These are phyloP conservation scores for Liposcelis brunnea DNA, from an alignment of 2,888 invertebrate species.

Conservation along the genomic window DNA sequence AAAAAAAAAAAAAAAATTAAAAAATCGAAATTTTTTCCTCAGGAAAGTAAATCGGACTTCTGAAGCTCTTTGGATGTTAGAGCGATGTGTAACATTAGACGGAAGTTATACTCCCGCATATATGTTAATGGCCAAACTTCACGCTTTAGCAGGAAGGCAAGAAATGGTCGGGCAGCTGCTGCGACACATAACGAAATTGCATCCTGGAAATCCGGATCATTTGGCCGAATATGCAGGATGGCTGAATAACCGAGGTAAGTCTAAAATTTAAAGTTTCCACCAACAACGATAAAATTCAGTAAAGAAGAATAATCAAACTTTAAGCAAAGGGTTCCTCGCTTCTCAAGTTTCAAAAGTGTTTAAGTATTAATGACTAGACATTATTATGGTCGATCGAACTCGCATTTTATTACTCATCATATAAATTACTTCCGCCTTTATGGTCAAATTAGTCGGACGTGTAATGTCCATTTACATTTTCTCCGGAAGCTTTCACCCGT, in stretches of 20 bases:
- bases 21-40: too few species aligned
- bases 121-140: constrained; percentile 43
- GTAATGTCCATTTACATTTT: not conserved
- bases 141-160: constrained; percentile 31
- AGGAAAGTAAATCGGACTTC: constrained; percentile 47
- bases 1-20: too few species aligned
- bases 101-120: constrained; percentile 52
- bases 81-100: constrained; percentile 46
- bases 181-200: constrained; percentile 43
- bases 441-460: too few species aligned
- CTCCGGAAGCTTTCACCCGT: too few species aligned
- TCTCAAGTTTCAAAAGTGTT: too few species aligned
- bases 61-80: constrained; percentile 48
- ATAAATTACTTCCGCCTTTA: too few species aligned
- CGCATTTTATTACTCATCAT: too few species aligned
- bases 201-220: constrained; percentile 50
- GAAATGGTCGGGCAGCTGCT: constrained; percentile 36
- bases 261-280: not conserved
- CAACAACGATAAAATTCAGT: too few species aligned
- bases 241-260: constrained; percentile 44
- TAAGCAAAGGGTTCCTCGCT: too few species aligned
- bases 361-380: not conserved
- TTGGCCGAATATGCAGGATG: constrained; percentile 54
- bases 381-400: not conserved
- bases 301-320: too few species aligned